Evolutionary conservation across 2,888 invertebrate genomes (phyloP).

Genomic region (Parelbella ahira): DNA sequence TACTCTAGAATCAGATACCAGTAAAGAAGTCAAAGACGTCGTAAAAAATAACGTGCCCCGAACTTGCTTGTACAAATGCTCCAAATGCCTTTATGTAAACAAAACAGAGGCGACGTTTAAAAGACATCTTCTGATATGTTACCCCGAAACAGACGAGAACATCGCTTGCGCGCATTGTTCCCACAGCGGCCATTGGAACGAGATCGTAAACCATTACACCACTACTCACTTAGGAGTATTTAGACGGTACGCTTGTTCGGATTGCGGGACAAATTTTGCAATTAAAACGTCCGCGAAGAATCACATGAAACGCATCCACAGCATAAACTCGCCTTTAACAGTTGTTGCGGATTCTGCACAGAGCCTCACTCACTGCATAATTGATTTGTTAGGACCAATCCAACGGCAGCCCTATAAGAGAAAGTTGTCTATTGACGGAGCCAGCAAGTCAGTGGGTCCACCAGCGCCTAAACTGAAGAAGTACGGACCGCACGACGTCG

Average conservation of each 20-base stretch:
- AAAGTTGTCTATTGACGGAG: constrained; percentile 11
- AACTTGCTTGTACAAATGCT: constrained; percentile 43
- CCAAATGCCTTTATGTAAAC: constrained; percentile 38
- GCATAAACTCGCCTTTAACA: too few relatives aligned
- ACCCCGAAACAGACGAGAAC: background rate
- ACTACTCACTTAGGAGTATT: constrained; percentile 24
- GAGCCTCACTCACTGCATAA: too few relatives aligned
- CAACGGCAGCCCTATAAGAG: too few relatives aligned
- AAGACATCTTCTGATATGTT: constrained; percentile 41
- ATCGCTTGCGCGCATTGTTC: constrained; percentile 38
- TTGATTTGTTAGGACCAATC: too few relatives aligned
- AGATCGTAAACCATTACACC: constrained; percentile 41
- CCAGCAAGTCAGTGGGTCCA: constrained; percentile 24
- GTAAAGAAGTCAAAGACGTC: constrained; percentile 11
- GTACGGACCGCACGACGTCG: constrained; percentile 82
- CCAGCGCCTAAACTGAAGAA: constrained; percentile 40
- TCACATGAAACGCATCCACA: constrained; percentile 42
- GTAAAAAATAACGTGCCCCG: too few relatives aligned
- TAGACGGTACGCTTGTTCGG: constrained; percentile 35
- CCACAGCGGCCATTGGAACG: constrained; percentile 25
- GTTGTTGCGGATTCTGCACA: too few relatives aligned
- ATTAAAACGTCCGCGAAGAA: constrained; percentile 31
- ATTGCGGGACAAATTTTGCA: constrained; percentile 35
- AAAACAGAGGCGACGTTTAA: constrained; percentile 41
- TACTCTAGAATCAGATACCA: too few relatives aligned